Evolutionary conservation across 2,888 invertebrate genomes (phyloP), one percentile per base, ranked within the genome.

Genomic region (Athetis lepigone): DNA sequence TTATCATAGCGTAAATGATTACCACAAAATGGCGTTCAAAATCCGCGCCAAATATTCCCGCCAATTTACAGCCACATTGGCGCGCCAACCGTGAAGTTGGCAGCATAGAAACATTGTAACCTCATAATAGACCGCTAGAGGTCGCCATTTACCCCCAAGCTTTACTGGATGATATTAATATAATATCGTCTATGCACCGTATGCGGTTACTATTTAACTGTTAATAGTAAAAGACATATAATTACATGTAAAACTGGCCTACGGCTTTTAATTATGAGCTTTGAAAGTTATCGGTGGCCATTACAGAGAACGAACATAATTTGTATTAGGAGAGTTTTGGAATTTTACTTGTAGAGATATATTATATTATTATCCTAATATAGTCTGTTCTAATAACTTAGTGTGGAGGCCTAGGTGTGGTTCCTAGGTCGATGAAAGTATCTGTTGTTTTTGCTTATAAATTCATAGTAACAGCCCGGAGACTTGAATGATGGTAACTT

Each of bases 171-270:
- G 67, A 77, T 79, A 82, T 84, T 81, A 84, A 84, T 87, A 81
- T 81, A 84, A 84, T 87, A 81, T 76, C 63, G 63, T 63, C 64
- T 69, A 65, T 66, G 70, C 63, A 77, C 78, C 79, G 70, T 76
- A 79, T 78, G 81, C 78, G 79, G 84, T 77, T 77, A 58, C 67
- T 80, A 79, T 83, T 84, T 83, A 83, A 58, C 70, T 80, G 81
- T 82, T 84, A 84, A 83, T 85, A 71, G 75, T 73, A 73, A 73
- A 72, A 72, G 81, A 84, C 82, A 81, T 49, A 63, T 77, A 81
- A 85, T 80, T 76, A 79, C 51, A 21, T 74, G 60, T 64, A 62
- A 58, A 70, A 51, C 16, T 21, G 19, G 67, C 64, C 71, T 69
- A 16, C 36, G 64, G 65, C 57, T 57, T 60, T 63, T 70, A 78